Base-by-base conservation (phyloP, 2,113 vertebrate species). In the Aythya baeri region DNA sequence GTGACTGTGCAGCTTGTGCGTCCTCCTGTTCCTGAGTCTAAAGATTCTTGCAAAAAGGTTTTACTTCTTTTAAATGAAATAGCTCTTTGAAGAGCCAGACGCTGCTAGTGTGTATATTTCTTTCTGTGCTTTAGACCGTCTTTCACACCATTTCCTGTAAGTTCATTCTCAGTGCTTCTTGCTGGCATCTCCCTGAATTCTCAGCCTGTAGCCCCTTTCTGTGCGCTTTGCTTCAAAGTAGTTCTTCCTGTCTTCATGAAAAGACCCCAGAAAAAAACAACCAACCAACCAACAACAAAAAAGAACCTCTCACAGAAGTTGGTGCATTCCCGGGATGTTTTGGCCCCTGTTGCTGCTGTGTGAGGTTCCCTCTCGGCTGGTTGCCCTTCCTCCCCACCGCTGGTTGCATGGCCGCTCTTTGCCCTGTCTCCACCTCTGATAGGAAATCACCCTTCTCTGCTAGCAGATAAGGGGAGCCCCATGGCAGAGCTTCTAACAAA, bases 311-410 rank as follows among this genome's bases (percentile, higher is more conserved):
- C 1, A 1, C 52, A 1, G 0, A 36, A 27, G 12, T 65, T 44
- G n/a, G 15, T 71, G 43, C 73, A 67, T 92, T 81, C 46, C 83
- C 6, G 1, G 76, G 57, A 75, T 83, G 26, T 34, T 77, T 90
- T 1, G 7, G 8, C 1, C 2, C 57, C 73, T n/a, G 12, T 7
- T 81, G 14, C 73, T 77, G 57, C 57, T 1, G 2, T 2, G 8
- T 27, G 16, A 62, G 8, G 13, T 44, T 87, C 34, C 58, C 1
- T 9, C 82, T 68, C 36, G 2, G 1, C 38, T 8, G 2, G 16
- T 77, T 12, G 2, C 38, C 32, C 26, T 73, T 50, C 62, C 41
- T 66, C 52, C 52, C 25, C 61, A 10, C 27, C 0, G 2, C n/a
- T 10, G 68, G n/a, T 26, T 27, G 17, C 68, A n/a, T 11, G 16